These are phyloP conservation scores for Speoplatyrhinus poulsoni DNA, from an alignment of 2,113 vertebrate species.

Conservation along the genomic window DNA sequence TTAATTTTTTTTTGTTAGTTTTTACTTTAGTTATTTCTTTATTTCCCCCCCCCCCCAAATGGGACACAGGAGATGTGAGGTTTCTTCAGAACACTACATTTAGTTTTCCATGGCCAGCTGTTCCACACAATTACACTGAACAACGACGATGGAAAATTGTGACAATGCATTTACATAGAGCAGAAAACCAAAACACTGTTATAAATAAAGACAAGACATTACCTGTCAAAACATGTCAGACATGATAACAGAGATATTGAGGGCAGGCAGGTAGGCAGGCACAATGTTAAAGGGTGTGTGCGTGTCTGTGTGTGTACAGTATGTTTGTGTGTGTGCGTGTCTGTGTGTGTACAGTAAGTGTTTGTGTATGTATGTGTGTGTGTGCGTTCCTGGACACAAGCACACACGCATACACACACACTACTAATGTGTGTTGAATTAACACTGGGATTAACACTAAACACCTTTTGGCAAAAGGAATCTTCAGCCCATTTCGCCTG, in stretches of 20 bases:
- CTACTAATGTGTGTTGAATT: slow-evolving; percentile 60
- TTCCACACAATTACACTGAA: slow-evolving; percentile 59
- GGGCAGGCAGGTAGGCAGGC: slow-evolving; percentile 70
- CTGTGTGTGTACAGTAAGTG: too few relatives aligned
- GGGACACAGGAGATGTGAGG: slow-evolving; percentile 39
- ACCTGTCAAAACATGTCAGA: slow-evolving; percentile 56
- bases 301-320: not conserved
- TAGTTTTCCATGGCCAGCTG: slow-evolving; percentile 48
- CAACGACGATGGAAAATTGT: slow-evolving; percentile 51
- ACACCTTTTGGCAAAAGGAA: slow-evolving; percentile 68
- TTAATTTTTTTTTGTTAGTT: slow-evolving; percentile 3
- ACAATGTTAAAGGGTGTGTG: slow-evolving; percentile 69
- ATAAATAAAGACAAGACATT: slow-evolving; percentile 66
- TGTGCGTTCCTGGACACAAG: slow-evolving; percentile 52
- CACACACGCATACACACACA: slow-evolving; percentile 63
- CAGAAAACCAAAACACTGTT: slow-evolving; percentile 56
- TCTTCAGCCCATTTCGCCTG: slow-evolving; percentile 57
- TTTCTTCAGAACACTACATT: slow-evolving; percentile 38
- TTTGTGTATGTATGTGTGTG: not conserved
- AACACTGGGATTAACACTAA: slow-evolving; percentile 67
- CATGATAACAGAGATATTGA: slow-evolving; percentile 64
- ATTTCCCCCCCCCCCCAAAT: slow-evolving; percentile 6
- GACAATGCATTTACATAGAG: slow-evolving; percentile 57
- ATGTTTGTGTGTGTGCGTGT: too few relatives aligned
- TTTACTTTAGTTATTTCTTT: not conserved